phyloP scores from a whole-genome alignment of 2,888 invertebrate genomes.

The Drosophila kokeensis region DNA sequence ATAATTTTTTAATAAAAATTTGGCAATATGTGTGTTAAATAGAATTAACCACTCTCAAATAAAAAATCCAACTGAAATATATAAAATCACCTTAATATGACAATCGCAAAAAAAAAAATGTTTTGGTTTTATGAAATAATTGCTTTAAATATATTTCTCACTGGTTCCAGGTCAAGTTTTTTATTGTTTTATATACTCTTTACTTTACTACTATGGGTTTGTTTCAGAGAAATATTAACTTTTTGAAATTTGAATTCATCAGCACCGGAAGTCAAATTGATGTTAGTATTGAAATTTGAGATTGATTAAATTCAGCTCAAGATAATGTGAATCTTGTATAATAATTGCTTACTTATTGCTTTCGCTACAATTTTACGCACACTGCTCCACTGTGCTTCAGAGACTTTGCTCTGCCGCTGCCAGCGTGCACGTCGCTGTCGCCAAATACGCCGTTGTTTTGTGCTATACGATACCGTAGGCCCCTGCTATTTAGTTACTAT shows the following conservation, averaged over 20 bases:
- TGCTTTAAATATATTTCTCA: too few species aligned
- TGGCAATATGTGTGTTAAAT: not conserved
- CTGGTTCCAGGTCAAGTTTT: too few species aligned
- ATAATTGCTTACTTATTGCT: not conserved
- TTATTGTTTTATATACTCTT: not conserved
- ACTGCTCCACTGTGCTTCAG: conserved; percentile 34
- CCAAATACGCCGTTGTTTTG: conserved; percentile 70
- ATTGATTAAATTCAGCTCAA: not conserved
- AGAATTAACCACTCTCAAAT: not conserved
- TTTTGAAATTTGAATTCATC: not conserved
- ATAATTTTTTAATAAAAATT: accelerated
- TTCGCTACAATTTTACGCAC: not conserved
- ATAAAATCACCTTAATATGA: not conserved
- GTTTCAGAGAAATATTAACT: not conserved
- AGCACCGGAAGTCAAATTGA: not conserved
- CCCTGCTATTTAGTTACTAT: conserved; percentile 81
- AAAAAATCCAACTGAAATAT: not conserved
- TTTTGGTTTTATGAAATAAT: too few species aligned
- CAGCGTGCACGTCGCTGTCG: conserved; percentile 57
- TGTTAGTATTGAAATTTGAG: not conserved
- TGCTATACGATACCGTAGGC: conserved; percentile 77
- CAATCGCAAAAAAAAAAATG: too few species aligned
- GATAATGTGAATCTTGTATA: not conserved
- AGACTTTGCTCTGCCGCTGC: conserved; percentile 46
- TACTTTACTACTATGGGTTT: not conserved